Percentiles rank a stretch among this genome's conserved stretches.
phyloP scores from a whole-genome alignment of 2,113 vertebrate species.

The Elachura formosa region DNA sequence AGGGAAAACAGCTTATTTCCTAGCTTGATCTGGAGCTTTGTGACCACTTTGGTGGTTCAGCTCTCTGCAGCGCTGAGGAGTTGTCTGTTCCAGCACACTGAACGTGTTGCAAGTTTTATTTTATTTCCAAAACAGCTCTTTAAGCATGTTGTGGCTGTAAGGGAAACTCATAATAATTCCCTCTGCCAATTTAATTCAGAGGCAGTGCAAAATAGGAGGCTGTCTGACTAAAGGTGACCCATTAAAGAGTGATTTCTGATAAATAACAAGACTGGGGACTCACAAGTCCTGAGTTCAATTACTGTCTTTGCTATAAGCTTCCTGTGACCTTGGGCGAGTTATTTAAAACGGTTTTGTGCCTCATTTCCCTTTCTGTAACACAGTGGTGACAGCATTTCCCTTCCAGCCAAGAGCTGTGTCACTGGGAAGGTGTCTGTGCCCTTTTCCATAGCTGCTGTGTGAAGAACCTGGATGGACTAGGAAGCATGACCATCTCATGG shows the following conservation, averaged over 20 bases:
- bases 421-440: background rate
- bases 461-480: background rate
- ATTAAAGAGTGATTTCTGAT: background rate
- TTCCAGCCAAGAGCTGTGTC: background rate
- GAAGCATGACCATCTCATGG: background rate
- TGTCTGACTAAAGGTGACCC: background rate
- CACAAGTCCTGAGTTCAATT: background rate
- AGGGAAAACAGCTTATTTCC: background rate
- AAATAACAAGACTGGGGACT: background rate
- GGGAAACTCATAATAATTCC: background rate
- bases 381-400: background rate
- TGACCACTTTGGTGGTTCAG: background rate
- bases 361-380: conserved; percentile 30
- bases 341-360: background rate
- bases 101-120: background rate
- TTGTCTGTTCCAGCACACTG: background rate
- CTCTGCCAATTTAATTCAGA: background rate
- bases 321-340: background rate
- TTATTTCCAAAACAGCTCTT: conserved; percentile 10
- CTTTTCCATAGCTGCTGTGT: background rate
- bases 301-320: conserved; percentile 9
- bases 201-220: background rate
- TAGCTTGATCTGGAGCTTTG: background rate
- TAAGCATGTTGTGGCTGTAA: background rate
- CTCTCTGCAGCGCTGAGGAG: background rate